Conservation (phyloP, 2,888 invertebrate species). For the Pseudococcus jackbeardsleyi region DNA sequence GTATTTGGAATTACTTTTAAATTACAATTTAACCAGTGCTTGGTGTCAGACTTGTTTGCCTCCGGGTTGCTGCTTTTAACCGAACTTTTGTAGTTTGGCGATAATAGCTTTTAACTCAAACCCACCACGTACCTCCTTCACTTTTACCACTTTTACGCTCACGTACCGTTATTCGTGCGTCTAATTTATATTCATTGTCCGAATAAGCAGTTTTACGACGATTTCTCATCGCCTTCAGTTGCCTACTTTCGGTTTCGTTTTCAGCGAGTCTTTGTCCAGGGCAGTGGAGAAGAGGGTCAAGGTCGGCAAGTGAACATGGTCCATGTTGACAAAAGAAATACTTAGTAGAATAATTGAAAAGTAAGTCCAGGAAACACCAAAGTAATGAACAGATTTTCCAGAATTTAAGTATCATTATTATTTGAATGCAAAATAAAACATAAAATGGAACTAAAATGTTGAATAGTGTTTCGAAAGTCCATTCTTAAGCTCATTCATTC, state of each 20-base stretch:
- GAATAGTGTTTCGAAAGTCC: not conserved
- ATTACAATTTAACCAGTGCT: conserved; percentile 62
- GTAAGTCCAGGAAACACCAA: not conserved
- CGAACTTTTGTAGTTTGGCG: conserved; percentile 58
- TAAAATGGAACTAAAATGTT: not conserved
- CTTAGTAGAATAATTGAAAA: not conserved
- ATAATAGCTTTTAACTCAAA: conserved; percentile 62
- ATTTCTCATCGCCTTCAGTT: not conserved
- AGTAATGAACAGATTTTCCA: not conserved
- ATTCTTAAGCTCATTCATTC: not conserved
- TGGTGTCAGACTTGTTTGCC: conserved; percentile 62
- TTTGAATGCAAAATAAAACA: not conserved
- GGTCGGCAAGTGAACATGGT: not conserved
- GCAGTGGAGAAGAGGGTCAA: not conserved
- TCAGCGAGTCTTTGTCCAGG: not conserved
- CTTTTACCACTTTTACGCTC: conserved; percentile 23
- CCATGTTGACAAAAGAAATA: not conserved
- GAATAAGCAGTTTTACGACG: conserved; percentile 27
- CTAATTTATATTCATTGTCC: conserved; percentile 47
- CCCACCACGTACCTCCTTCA: conserved; percentile 6
- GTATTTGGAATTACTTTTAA: conserved; percentile 63
- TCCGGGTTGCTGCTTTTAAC: conserved; percentile 60
- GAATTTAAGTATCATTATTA: not conserved
- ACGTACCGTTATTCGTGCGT: conserved; percentile 44
- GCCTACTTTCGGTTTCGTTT: not conserved